Conservation (phyloP, 2,888 invertebrate species). For the Brachyptera putata region DNA sequence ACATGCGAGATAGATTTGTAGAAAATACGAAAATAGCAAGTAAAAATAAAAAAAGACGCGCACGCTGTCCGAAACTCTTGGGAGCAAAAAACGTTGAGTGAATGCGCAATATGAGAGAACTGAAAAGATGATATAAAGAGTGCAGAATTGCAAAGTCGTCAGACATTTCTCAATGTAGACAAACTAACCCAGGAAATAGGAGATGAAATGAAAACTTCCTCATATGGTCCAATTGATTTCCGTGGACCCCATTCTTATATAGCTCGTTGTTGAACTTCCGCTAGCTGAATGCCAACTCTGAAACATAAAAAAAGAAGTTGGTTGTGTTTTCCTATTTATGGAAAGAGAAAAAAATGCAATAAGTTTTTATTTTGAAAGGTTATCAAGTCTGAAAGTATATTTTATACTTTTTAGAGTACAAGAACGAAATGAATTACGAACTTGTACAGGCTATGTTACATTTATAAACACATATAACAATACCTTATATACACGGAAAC, state of each 20-base stretch:
- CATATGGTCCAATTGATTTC: slow-evolving; percentile 11
- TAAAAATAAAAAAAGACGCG: not conserved
- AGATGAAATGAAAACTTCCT: slow-evolving; percentile 20
- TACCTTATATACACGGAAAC: too few species aligned
- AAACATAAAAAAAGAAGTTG: slow-evolving; percentile 5
- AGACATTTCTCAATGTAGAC: slow-evolving; percentile 12
- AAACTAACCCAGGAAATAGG: slow-evolving; percentile 5
- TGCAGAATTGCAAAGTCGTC: not conserved
- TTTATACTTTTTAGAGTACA: slow-evolving; percentile 13
- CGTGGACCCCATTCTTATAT: not conserved
- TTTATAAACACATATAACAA: too few species aligned
- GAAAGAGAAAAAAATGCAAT: slow-evolving; percentile 5
- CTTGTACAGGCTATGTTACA: too few species aligned
- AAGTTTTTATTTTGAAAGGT: slow-evolving; percentile 4
- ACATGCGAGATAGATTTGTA: slow-evolving; percentile 1
- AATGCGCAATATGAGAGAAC: not conserved
- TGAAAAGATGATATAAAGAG: not conserved
- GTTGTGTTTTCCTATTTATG: slow-evolving; percentile 10
- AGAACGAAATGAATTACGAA: too few species aligned
- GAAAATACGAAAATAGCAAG: not conserved
- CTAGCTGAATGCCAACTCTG: not conserved
- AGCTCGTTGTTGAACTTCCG: not conserved
- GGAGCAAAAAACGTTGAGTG: too few species aligned
- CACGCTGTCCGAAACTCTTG: too few species aligned
- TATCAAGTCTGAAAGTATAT: slow-evolving; percentile 3